Evolutionary conservation across 2,888 invertebrate species (phyloP), one percentile per base, ranked within the genome.

Genomic region (Caenorhabditis plicata): DNA sequence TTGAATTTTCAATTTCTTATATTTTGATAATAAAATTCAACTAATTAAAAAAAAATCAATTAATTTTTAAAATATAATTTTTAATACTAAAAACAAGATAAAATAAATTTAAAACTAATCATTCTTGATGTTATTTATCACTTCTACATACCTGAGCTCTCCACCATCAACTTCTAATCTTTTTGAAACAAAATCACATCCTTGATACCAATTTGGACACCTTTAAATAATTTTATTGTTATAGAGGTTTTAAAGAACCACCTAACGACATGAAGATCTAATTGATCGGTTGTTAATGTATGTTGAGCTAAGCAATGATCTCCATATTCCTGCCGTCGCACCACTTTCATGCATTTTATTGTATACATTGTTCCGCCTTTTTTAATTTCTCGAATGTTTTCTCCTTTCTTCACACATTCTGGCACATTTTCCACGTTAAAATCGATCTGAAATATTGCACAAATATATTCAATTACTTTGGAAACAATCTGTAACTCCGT

Each of bases 131-230:
- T n/a, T n/a, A n/a, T n/a, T n/a, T n/a, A n/a, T n/a, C n/a, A n/a
- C n/a, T n/a, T n/a, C n/a, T 9, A 11, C 20, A 19, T 2, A 58
- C 58, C 25, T 48, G 5, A 58, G 15, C 4, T 44, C 38, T 40
- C 60, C 60, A 19, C 11, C 19, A 20, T 29, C 13, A 1, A 43
- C 19, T 13, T 39, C 5, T 13, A 60, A 25, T 7, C 60, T 50
- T 2, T 27, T 26, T 4, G 53, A 27, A 8, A 11, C 32, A 19
- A 63, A 63, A 4, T 26, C 15, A 33, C 62, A 63, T 8, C 67
- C 67, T 11, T 50, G 48, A 9, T 39, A 22, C 63, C 63, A 67
- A 33, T 67, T 67, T 0, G 67, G 67, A 49, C 67, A 67, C 23
- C 67, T 48, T 4, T 23, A 53, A 26, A 4, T n/a, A 15, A 23